Conservation (phyloP, 2,113 vertebrate species). For the Morone chrysops region DNA sequence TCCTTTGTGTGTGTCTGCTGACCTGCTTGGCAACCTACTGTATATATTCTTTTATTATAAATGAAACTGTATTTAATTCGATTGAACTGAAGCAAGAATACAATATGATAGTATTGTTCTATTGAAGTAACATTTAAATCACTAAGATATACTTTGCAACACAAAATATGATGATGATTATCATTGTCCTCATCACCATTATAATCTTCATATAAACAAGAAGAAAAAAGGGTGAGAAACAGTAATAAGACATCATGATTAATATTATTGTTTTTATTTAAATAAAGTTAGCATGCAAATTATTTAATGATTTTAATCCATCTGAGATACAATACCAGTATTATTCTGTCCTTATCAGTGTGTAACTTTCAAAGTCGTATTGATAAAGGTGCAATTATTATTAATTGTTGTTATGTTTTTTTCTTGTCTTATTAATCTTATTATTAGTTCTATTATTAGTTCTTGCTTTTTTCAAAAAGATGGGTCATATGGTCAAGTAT, state of each 20-base stretch:
- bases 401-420: background rate
- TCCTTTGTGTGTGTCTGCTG: background rate
- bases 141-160: background rate
- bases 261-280: background rate
- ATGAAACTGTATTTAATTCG: too few relatives aligned
- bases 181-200: background rate
- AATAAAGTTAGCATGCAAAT: background rate
- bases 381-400: background rate
- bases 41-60: background rate
- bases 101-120: background rate
- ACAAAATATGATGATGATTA: background rate
- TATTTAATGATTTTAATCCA: background rate
- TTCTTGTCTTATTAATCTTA: background rate
- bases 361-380: background rate
- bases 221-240: background rate
- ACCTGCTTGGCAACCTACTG: background rate
- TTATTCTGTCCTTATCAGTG: background rate
- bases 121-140: background rate
- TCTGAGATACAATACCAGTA: too few relatives aligned
- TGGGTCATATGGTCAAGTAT: background rate
- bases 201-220: background rate
- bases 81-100: background rate
- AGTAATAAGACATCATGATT: background rate
- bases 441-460: background rate
- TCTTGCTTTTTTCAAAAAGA: background rate